Base-by-base conservation (phyloP, 2,797 vertebrate species). In the Presbytis comata region DNA sequence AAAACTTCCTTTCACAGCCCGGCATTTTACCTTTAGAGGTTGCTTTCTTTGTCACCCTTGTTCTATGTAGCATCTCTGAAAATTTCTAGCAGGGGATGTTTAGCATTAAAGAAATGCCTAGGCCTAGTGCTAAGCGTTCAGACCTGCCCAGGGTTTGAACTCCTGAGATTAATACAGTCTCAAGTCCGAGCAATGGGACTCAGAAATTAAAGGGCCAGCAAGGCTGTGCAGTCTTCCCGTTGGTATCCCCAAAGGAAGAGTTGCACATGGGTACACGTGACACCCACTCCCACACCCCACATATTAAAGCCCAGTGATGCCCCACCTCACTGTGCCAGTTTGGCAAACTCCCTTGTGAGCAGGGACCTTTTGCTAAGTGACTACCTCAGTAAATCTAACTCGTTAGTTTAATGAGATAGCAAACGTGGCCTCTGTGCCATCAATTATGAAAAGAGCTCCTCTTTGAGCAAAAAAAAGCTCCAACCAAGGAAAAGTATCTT, bases 381-480 rank as follows among this genome's bases (percentile, higher is more conserved):
- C 94, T 96, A 82, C 98, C 96, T 59, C 72, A 93, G 96, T 98
- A 97, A 98, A 96, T 98, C 83, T 96, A 85, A 96, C 95, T 98
- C 79, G 50, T 98, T 98, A 97, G 97, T 98, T 98, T 98, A 98
- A 98, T 84, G 96, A 98, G 97, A 92, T 95, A 96, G 87, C 98
- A 97, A 98, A 96, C 89, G 48, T 97, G 97, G 97, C 96, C 95
- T 98, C 97, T 97, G 92, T 96, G 6, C 92, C 12, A 92, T 98
- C 95, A 94, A 95, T 98, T 97, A 96, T 97, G 91, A 92, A 97
- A 96, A 97, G 86, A 93, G 90, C 96, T 79, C 39, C 93, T 97
- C 72, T 97, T 64, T 78, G 26, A 44, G 72, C 41, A 94, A 93
- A 44, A 55, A 93, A 5, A 33, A 91, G 89, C 75, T 96, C 93